phyloP scores from a whole-genome alignment of 2,797 vertebrate species.

The Linurgus olivaceus region DNA sequence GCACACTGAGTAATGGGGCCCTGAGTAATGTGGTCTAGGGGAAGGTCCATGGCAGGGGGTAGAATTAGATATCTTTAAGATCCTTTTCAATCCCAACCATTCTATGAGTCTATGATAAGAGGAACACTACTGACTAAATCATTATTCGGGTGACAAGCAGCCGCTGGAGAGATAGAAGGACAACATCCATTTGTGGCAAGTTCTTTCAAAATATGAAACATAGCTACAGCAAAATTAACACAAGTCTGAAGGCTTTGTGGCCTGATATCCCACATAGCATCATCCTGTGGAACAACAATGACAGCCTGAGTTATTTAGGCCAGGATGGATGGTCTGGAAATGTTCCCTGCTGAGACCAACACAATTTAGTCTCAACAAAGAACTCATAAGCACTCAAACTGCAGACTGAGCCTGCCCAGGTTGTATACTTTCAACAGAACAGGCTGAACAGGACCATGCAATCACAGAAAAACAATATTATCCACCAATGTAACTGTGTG shows the following conservation, averaged over 20 bases:
- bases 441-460: background rate
- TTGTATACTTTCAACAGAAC: background rate
- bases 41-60: background rate
- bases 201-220: background rate
- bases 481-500: background rate
- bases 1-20: background rate
- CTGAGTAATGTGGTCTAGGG: background rate
- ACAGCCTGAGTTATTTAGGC: background rate
- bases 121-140: background rate
- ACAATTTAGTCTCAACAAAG: background rate
- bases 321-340: background rate
- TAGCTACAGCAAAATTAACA: background rate
- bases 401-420: background rate
- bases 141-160: background rate
- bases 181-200: background rate
- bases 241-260: background rate
- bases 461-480: background rate
- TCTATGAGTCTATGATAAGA: background rate
- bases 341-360: background rate
- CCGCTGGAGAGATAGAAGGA: background rate
- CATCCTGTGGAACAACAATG: background rate
- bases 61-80: background rate
- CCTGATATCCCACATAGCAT: fast-evolving
- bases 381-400: background rate
- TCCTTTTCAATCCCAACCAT: background rate